Evolutionary conservation across 2,113 vertebrate genomes (phyloP).

Genomic region (Xyliphius kryptos): DNA sequence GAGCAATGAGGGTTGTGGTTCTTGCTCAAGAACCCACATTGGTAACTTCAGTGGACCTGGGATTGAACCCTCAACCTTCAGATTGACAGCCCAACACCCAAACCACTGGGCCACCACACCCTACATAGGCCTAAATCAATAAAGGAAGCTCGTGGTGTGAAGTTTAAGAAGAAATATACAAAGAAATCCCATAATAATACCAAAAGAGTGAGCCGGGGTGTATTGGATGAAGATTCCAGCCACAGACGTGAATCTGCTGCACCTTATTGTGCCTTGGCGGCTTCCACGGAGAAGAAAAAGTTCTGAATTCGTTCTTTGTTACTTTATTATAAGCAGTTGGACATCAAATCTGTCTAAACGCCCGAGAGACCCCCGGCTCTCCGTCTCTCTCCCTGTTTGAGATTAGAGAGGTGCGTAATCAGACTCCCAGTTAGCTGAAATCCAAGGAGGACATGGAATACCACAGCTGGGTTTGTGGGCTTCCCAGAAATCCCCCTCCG

Average conservation of each 20-base stretch:
- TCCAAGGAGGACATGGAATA: slow-evolving; percentile 93
- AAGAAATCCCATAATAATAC: too few species aligned
- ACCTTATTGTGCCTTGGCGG: neutral
- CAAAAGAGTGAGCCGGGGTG: too few species aligned
- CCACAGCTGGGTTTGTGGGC: slow-evolving; percentile 91
- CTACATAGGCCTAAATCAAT: too few species aligned
- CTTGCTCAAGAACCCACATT: too few species aligned
- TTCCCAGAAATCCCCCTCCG: slow-evolving; percentile 85
- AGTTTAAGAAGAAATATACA: too few species aligned
- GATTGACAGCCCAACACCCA: too few species aligned
- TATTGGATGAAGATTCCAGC: too few species aligned
- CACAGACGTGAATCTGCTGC: too few species aligned
- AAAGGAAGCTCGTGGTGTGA: neutral
- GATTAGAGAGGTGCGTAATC: slow-evolving; percentile 77
- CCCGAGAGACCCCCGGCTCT: slow-evolving; percentile 43
- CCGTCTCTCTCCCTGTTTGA: slow-evolving; percentile 50
- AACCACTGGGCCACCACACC: too few species aligned
- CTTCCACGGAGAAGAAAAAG: slow-evolving; percentile 3
- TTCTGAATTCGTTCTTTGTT: slow-evolving; percentile 30
- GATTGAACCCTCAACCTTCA: too few species aligned
- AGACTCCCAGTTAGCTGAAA: slow-evolving; percentile 82
- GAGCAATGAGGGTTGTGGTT: too few species aligned
- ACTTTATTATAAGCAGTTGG: slow-evolving; percentile 71
- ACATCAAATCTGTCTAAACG: slow-evolving; percentile 42
- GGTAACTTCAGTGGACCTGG: too few species aligned